A percentile compares a stretch with the other conserved stretches of the same genome.
phyloP scores from a whole-genome alignment of 2,797 vertebrate genomes.

The Chromis chromis region DNA sequence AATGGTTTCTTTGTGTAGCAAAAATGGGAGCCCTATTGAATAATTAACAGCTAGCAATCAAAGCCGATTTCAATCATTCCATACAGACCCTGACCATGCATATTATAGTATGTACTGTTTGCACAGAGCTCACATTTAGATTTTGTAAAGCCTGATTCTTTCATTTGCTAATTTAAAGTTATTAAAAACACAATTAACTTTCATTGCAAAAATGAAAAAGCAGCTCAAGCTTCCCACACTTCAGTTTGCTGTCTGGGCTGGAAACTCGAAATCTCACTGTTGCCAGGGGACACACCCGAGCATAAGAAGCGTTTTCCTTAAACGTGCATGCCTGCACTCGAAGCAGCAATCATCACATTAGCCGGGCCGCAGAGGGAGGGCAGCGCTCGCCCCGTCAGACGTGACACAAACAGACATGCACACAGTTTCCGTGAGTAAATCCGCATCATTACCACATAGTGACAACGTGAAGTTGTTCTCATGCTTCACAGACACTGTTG shows the following conservation, averaged over 20 bases:
- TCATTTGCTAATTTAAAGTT: background rate
- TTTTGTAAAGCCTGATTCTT: background rate
- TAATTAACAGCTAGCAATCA: slow-evolving; percentile 29
- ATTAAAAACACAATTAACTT: background rate
- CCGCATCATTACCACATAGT: slow-evolving; percentile 27
- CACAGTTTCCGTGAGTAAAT: slow-evolving; percentile 19
- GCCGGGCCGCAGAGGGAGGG: slow-evolving; percentile 8
- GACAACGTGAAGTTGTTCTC: slow-evolving; percentile 28
- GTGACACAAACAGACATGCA: slow-evolving; percentile 31
- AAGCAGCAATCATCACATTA: slow-evolving; percentile 28
- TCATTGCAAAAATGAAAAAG: background rate
- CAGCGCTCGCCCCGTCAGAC: slow-evolving; percentile 13
- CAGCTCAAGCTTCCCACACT: background rate
- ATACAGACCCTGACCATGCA: slow-evolving; percentile 23
- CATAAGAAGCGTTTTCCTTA: background rate
- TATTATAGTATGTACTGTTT: background rate
- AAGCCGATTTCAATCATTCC: slow-evolving; percentile 21
- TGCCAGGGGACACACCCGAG: background rate
- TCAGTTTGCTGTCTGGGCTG: background rate
- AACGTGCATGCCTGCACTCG: background rate
- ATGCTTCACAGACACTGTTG: background rate
- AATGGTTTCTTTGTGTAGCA: slow-evolving; percentile 21
- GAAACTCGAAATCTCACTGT: background rate
- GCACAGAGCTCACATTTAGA: background rate
- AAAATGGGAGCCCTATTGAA: slow-evolving; percentile 9